phyloP scores from a whole-genome alignment of 2,113 vertebrate genomes.

The Pleuronectes platessa region DNA sequence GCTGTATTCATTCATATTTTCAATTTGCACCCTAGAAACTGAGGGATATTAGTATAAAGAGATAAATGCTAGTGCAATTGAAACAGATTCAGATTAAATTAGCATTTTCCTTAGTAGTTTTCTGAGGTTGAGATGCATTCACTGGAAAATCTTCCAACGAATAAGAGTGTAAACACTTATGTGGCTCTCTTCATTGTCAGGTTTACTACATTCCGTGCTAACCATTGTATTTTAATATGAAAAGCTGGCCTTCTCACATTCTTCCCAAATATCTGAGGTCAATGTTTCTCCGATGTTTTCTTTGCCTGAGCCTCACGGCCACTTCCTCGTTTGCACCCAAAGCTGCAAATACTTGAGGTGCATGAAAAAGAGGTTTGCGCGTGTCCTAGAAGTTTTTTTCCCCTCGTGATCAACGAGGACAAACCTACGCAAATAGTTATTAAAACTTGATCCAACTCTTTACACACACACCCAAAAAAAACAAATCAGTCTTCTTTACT shows the following conservation, averaged over 20 bases:
- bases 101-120: not conserved
- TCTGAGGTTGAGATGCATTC: not conserved
- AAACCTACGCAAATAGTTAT: conserved; percentile 16
- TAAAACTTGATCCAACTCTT: conserved; percentile 9
- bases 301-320: conserved; percentile 16
- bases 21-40: not conserved
- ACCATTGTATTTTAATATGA: not conserved
- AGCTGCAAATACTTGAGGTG: conserved; percentile 5
- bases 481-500: conserved; percentile 22
- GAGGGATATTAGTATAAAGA: too few relatives aligned
- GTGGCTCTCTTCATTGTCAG: too few relatives aligned
- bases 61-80: too few relatives aligned
- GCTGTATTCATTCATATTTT: not conserved
- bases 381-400: conserved; percentile 10
- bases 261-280: not conserved
- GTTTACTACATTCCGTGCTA: too few relatives aligned
- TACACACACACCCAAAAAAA: not conserved
- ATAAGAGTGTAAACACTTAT: too few relatives aligned
- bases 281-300: not conserved
- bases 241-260: conserved; percentile 7
- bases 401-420: conserved; percentile 18
- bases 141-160: too few relatives aligned
- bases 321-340: conserved; percentile 5
- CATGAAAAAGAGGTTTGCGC: conserved; percentile 8
- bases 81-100: not conserved